Evolutionary conservation across 2,888 invertebrate species (phyloP).

Genomic region (Allygus modestus): DNA sequence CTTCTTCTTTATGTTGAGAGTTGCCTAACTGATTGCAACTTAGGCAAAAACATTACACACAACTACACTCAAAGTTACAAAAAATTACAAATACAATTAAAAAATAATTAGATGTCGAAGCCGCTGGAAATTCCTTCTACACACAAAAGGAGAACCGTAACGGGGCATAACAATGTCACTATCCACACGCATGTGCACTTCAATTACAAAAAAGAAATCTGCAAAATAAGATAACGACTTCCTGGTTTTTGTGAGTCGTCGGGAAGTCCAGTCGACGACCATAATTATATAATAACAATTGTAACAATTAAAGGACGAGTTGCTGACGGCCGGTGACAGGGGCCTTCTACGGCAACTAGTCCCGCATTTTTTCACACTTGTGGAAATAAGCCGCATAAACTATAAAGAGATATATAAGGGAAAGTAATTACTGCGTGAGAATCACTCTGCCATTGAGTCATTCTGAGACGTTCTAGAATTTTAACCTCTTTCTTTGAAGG

Average conservation of each 20-base stretch:
- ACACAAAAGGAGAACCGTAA: background rate
- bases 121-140: background rate
- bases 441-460: slow-evolving; percentile 23
- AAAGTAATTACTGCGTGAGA: slow-evolving; percentile 42
- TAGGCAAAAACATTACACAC: too few relatives aligned
- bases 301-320: slow-evolving; percentile 48
- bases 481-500: background rate
- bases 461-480: background rate
- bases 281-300: slow-evolving; percentile 56
- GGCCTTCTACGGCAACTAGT: slow-evolving; percentile 27
- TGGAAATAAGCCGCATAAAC: slow-evolving; percentile 46
- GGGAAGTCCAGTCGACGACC: slow-evolving; percentile 5
- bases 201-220: slow-evolving; percentile 54
- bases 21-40: too few relatives aligned
- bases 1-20: too few relatives aligned
- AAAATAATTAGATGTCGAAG: background rate
- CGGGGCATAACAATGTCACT: background rate
- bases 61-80: too few relatives aligned
- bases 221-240: slow-evolving; percentile 59
- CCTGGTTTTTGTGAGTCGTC: slow-evolving; percentile 48
- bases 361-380: slow-evolving; percentile 53
- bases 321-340: background rate
- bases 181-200: slow-evolving; percentile 1
- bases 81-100: too few relatives aligned
- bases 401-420: slow-evolving; percentile 51